A percentile compares a stretch with the other conserved stretches of the same genome.
These are phyloP conservation scores for Latrodectus geometricus DNA, from an alignment of 1,140 invertebrate genomes.

Conservation along the genomic window DNA sequence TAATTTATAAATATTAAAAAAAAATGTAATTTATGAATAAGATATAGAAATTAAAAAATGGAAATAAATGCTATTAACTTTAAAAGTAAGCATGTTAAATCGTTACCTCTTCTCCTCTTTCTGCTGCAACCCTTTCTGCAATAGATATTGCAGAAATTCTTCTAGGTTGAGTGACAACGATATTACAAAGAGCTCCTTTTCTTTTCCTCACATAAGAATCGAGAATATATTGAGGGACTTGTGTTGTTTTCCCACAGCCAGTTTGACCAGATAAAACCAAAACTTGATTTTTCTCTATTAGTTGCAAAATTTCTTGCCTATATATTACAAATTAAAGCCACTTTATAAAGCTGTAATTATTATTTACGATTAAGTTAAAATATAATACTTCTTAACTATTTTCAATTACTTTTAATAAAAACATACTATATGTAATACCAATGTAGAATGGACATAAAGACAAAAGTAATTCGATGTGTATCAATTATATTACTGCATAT, in stretches of 20 bases:
- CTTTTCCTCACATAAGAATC: slow-evolving; percentile 74
- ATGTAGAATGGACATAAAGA: too few species aligned
- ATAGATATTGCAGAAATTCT: slow-evolving; percentile 86
- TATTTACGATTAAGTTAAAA: too few species aligned
- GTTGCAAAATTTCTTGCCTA: slow-evolving; percentile 75
- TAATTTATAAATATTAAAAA: background rate
- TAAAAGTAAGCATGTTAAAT: background rate
- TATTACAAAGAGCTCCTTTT: slow-evolving; percentile 77
- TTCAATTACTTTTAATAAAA: too few species aligned
- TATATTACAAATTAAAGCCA: background rate
- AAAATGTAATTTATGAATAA: background rate
- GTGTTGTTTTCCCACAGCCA: slow-evolving; percentile 86
- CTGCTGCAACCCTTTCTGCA: slow-evolving; percentile 80
- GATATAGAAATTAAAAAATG: background rate
- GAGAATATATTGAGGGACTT: slow-evolving; percentile 91
- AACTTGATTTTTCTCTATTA: slow-evolving; percentile 87
- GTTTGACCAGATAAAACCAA: slow-evolving; percentile 92
- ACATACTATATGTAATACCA: too few species aligned
- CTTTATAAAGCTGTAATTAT: background rate
- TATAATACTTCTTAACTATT: too few species aligned
- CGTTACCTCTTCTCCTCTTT: slow-evolving; percentile 72
- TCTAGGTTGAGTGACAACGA: slow-evolving; percentile 88
- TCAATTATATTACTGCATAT: too few species aligned
- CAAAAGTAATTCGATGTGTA: too few species aligned
- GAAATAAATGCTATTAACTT: background rate